Base-by-base conservation (phyloP, 2,888 invertebrate species). In the Sarcophaga carnaria region DNA sequence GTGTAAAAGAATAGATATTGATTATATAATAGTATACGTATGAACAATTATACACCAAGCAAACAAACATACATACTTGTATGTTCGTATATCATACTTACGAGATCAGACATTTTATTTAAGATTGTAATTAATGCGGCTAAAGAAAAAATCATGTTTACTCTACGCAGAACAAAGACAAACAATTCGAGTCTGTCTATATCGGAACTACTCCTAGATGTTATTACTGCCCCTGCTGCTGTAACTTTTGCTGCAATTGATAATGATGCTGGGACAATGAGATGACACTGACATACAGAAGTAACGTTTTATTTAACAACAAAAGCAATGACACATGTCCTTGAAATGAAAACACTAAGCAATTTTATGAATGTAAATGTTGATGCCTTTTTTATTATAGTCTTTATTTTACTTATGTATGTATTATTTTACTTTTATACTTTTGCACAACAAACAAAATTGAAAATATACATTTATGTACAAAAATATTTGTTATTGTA, bases 61-160 rank as follows among this genome's bases (percentile, higher is more conserved):
- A 20, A 27, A 45, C 17, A 37, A 12, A 66, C 66, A 45, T 59
- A 59, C 10, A 49, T 11, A 49, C 25, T 20, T 37, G 37, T 8
- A 37, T 37, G 37, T 37, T 37, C 37, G 10, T 74, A 22, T 25
- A 71, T 69, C 20, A 47, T 79, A 88, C 88, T 88, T 84, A 88
- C 88, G 77, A 82, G 82, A 82, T 86, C 79, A 25, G 82, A 85
- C 86, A 88, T 80, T 84, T 81, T 77, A 62, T 72, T 72, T 72
- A 80, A 80, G 69, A 83, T 84, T 63, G 77, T 76, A 84, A 82
- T 63, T 59, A 71, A 17, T 62, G 47, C 63, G 59, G 62, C 25
- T 47, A 81, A 63, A 69, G 76, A 49, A 45, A 88, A 75, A 70
- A 74, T 10, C 83, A 87, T 85, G 69, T 83, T 85, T 60, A 69